Evolutionary conservation across 2,888 invertebrate species (phyloP).

Genomic region (Plagiodera versicolora): DNA sequence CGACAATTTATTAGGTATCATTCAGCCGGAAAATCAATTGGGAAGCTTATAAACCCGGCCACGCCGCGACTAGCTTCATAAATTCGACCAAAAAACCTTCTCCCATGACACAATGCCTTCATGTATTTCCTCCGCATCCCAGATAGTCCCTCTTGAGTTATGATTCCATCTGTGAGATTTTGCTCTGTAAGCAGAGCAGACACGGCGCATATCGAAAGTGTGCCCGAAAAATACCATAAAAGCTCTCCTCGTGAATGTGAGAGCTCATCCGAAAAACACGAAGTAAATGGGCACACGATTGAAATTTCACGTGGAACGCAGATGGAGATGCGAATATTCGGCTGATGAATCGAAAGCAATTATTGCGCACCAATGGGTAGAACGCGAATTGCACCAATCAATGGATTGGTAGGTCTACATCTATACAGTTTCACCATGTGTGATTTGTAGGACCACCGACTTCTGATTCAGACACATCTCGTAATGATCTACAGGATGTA

Average conservation of each 20-base stretch:
- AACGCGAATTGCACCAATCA: too few species aligned
- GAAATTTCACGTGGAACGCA: slow-evolving; percentile 28
- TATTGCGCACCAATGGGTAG: slow-evolving; percentile 4
- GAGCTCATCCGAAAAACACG: slow-evolving; percentile 31
- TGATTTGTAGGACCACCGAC: too few species aligned
- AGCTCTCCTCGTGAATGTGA: slow-evolving; percentile 9
- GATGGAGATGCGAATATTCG: slow-evolving; percentile 16
- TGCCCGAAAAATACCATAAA: slow-evolving; percentile 24
- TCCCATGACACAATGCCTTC: neutral
- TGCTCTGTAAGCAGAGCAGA: slow-evolving; percentile 17
- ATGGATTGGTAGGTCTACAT: too few species aligned
- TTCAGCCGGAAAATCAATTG: neutral
- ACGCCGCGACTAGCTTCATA: neutral
- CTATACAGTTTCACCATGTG: neutral
- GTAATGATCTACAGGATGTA: too few species aligned
- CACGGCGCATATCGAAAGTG: slow-evolving; percentile 8
- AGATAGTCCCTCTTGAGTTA: slow-evolving; percentile 12
- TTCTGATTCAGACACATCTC: too few species aligned
- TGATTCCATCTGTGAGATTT: slow-evolving; percentile 17
- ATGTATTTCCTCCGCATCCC: slow-evolving; percentile 6
- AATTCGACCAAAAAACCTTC: neutral
- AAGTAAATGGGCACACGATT: slow-evolving; percentile 30
- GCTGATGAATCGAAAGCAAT: slow-evolving; percentile 17
- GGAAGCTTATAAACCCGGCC: neutral
- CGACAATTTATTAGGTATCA: neutral